Base-by-base conservation (phyloP, 2,113 vertebrate species). In the Plecotus auritus region DNA sequence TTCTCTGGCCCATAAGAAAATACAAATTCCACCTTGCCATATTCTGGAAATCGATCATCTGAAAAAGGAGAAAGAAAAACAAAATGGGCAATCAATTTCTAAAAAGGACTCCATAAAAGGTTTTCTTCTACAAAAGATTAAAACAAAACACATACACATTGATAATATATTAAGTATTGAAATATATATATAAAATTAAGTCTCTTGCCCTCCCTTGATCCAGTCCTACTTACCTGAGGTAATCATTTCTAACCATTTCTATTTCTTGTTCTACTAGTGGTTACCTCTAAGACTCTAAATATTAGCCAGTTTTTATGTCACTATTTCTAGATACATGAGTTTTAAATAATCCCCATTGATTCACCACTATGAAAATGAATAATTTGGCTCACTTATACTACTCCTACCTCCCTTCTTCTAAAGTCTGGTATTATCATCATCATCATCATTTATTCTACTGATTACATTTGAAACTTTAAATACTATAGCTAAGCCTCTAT, bases 1-100 rank as follows among this genome's bases (percentile, higher is more conserved):
- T 99, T 99, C 97, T 99, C 99, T 0, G 99, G 99, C 30, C 99
- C 99, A 0, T 99, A 99, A 42, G 99, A 99, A 98, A 99, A 99
- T 85, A 99, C 98, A 54, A 99, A 99, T 95, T 99, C 99, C 97
- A 99, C 99, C 98, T 99, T 99, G 93, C 99, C 99, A 1, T 99
- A 99, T 97, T 99, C 99, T 0, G 99, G 99, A 96, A 99, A 99
- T 76, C 99, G 98, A 45, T 99, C 99, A 97, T 99, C 99, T 99
- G 97, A n/a, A 76, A 98, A 86, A 89, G 4, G 22, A 97, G 74
- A 97, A 82, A 91, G 69, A 97, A 97, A 89, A 97, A 72, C 17
- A 91, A 95, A 96, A 83, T 30, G 30, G 85, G 18, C 64, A 77
- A 66, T 45, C 26, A 49, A 77, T 80, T 61, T 66, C 74, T 76